Evolutionary conservation across 2,797 vertebrate genomes (phyloP).

Genomic region (Mormyrus hasselquistii): DNA sequence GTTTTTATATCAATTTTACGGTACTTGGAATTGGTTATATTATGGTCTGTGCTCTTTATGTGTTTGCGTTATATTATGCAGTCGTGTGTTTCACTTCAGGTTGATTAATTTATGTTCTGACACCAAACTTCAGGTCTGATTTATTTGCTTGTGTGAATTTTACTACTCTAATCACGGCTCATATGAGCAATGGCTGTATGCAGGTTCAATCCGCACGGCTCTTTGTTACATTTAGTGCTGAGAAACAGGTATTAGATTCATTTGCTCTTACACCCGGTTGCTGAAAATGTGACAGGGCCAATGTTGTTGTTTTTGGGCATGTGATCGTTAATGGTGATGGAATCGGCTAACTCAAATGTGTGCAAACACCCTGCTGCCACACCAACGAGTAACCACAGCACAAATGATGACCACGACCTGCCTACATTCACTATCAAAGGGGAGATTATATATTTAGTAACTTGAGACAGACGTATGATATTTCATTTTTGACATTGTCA

Average conservation of each 20-base stretch:
- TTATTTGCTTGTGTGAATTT: constrained; percentile 1
- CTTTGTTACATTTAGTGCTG: neutral
- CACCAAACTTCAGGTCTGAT: neutral
- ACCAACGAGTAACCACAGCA: neutral
- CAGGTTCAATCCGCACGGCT: neutral
- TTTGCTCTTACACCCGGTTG: neutral
- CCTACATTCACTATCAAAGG: neutral
- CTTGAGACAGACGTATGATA: neutral
- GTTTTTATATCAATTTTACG: neutral
- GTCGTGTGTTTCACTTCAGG: neutral
- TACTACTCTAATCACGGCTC: neutral
- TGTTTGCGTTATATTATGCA: neutral
- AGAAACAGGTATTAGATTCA: neutral
- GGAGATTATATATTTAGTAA: neutral
- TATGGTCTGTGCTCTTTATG: neutral
- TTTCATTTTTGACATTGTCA: neutral
- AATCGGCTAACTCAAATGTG: neutral
- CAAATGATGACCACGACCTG: neutral
- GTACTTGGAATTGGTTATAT: neutral
- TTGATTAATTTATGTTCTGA: neutral
- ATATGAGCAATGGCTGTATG: neutral
- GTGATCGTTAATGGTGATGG: neutral
- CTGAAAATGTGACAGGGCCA: neutral
- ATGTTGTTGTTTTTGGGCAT: neutral
- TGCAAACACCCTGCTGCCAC: neutral